phyloP scores from a whole-genome alignment of 2,797 vertebrate genomes.

The Onychomys leucogaster region DNA sequence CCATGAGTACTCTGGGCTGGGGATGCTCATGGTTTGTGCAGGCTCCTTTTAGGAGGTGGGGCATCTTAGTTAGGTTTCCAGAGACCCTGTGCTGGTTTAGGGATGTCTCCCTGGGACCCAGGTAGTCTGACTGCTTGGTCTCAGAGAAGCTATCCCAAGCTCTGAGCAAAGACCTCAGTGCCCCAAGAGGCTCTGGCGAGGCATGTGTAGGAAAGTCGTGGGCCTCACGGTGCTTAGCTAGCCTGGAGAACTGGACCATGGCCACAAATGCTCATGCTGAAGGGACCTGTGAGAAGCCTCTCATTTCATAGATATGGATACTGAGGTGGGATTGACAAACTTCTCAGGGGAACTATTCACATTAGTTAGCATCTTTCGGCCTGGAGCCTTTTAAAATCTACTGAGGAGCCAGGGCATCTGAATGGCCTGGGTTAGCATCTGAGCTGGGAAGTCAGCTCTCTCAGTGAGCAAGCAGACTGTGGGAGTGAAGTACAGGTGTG shows the following conservation, averaged over 20 bases:
- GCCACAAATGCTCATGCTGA: not conserved
- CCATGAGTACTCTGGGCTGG: not conserved
- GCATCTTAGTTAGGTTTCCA: not conserved
- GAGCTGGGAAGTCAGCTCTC: not conserved
- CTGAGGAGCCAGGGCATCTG: not conserved
- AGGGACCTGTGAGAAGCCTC: not conserved
- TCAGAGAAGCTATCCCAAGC: not conserved
- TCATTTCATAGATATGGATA: not conserved
- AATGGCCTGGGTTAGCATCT: not conserved
- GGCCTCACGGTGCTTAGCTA: rapidly evolving
- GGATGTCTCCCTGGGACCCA: not conserved
- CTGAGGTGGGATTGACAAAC: not conserved
- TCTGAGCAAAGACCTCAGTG: not conserved
- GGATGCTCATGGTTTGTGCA: not conserved
- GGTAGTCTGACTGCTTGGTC: not conserved
- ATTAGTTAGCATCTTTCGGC: not conserved
- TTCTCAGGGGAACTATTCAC: not conserved
- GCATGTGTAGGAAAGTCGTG: not conserved
- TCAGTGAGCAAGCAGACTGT: not conserved
- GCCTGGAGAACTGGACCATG: not conserved
- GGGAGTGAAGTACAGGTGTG: not conserved
- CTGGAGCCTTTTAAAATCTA: not conserved
- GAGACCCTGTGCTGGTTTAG: not conserved
- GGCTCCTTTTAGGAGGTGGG: not conserved
- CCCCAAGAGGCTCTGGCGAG: not conserved